Evolutionary conservation across 2,797 vertebrate species (phyloP), one percentile per base, ranked within the genome.

Genomic region (Leucoraja ocellata): DNA sequence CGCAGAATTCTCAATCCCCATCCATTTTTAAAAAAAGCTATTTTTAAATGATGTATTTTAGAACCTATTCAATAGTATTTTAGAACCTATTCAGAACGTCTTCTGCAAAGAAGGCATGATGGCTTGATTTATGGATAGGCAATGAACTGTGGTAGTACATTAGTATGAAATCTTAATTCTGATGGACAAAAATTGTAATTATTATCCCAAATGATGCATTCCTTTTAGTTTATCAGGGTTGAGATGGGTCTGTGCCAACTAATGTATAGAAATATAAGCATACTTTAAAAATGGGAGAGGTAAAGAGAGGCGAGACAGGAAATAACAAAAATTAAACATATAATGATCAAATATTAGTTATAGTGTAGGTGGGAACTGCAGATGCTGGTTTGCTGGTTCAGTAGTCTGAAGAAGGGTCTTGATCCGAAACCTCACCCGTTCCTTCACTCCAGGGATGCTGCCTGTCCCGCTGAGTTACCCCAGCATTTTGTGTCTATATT

Each of bases 1-100:
- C n/a, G n/a, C n/a, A 18, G 61, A 88, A 88, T 63, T 88, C 32
- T 36, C 77, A 65, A 88, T 88, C 9, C 61, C 63, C n/a, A 9
- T 36, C 5, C 61, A 88, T 68, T 88, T 86, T n/a, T 88, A 88
- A 88, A 9, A 2, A 65, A 88, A 88, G 61, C 1, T n/a, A 86
- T 11, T 61, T n/a, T n/a, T 54, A 86, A 63, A 86, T 14, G 0
- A 88, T 65, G n/a, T 68, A 88, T 88, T 88, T 88, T 88, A 21
- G 84, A 88, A 36, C 16, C n/a, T n/a, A 88, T 88, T 21, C 61
- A 88, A 46, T 46, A 4, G n/a, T 68, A 88, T 88, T 88, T 88
- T 88, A 21, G 84, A 88, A 36, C 16, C n/a, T 36, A 7, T 6
- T 68, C 16, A 63, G 16, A 68, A 7, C 68, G 61, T 88, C 61